Base-by-base conservation (phyloP, 2,113 vertebrate species). In the Chlamydotis undulata region DNA sequence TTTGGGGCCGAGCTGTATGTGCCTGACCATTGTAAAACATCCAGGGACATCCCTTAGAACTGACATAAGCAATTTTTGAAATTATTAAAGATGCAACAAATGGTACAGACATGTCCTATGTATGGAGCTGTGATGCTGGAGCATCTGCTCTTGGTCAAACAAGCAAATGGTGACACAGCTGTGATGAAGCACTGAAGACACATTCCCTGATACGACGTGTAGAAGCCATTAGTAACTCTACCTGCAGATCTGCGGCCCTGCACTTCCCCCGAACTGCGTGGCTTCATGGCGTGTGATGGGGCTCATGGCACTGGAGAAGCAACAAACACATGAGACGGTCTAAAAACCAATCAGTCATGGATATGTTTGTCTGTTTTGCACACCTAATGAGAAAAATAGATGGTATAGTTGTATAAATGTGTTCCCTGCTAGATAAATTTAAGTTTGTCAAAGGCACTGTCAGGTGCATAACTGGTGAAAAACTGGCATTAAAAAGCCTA, bases 251-350 rank as follows among this genome's bases (percentile, higher is more conserved):
- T 70, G 39, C 41, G 15, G 41, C 41, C 16, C 41, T 43, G 41
- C 41, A 16, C 41, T 43, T 43, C 41, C 14, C 41, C 41, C 41
- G 15, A 43, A 43, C 15, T 33, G 35, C 4, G 0, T 0, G 1
- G 63, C 59, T 64, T 69, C 0, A 0, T 59, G 88, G 59, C 71
- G 70, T 74, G 88, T 85, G 88, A 83, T 0, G 3, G 67, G 45
- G 41, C 67, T 83, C 83, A 13, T 76, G 78, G 63, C 45, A n/a
- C 14, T 53, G 67, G 74, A 67, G 83, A 84, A 56, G 60, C 73
- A 77, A 31, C 19, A 7, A 63, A 77, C 28, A 74, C 37, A 57
- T 45, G 80, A 81, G 33, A 50, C 56, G 75, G 64, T 26, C 60
- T 49, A 67, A 83, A 87, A 91, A 94, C 63, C 45, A 29, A 23